Evolutionary conservation across 2,113 vertebrate genomes (phyloP), one percentile per base, ranked within the genome.

Genomic region (Chaenogobius annularis): DNA sequence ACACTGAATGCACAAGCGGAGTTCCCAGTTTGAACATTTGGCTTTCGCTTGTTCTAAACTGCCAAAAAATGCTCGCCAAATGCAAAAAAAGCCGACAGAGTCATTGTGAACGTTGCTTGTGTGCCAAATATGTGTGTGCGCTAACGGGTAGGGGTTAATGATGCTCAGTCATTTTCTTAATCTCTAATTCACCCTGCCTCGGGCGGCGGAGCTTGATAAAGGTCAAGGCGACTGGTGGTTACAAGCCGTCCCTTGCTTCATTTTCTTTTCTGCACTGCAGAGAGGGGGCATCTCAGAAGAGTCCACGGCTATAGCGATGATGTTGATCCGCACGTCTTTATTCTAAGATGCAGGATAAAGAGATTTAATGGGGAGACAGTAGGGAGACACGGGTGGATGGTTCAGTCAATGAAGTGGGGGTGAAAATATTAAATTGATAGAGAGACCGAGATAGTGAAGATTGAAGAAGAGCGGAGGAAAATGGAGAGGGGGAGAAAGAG

Each of bases 201-300:
- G 46, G 85, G 87, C 82, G 50, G 68, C 64, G 69, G 68, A 86
- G 85, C 87, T 77, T 87, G 85, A 86, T 86, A 90, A 92, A 92
- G 89, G 92, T 92, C 90, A 92, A 79, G 80, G 83, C 84, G 77
- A 85, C 87, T 91, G 80, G 86, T 87, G 84, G 85, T 82, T 82
- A 68, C 73, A 83, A 80, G 83, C 85, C 80, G 13, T 80, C 85
- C 80, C 83, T 87, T 75, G 81, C 85, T 88, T 85, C 72, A 75
- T 81, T 74, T 84, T 82, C 69, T 58, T 77, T 76, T 64, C 79
- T 73, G 79, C 77, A 68, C 81, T 58, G 78, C 73, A 35, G 75
- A 80, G 70, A 58, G 70, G 58, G 48, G 44, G 66, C 47, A 63
- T 13, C 59, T 7, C 8, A 70, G 75, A 68, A 56, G 78, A 87